Evolutionary conservation across 1,140 invertebrate species (phyloP), one percentile per base, ranked within the genome.

Genomic region (Rhopalosiphum maidis): DNA sequence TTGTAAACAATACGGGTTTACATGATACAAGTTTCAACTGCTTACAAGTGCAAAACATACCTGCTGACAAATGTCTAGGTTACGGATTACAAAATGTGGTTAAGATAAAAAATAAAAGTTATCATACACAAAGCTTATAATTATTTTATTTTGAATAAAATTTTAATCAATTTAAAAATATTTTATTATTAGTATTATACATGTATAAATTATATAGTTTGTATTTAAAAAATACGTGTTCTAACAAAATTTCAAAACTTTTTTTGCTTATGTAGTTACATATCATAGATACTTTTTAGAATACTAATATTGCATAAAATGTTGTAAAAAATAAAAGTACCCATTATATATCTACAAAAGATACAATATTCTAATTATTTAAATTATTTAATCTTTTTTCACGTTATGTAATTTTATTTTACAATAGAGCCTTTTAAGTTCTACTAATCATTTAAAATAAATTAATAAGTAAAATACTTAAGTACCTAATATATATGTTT

Each of bases 1-100:
- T 68, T 68, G 43, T 91, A 68, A 91, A 91, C 54, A 91, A n/a
- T 30, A 41, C 90, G 37, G 60, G 41, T 91, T 68, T 54, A 7
- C 22, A 35, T 51, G 48, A 54, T 54, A 89, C n/a, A 51, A 54
- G 18, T 89, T 54, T 77, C 60, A 77, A 77, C 60, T n/a, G n/a
- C n/a, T 48, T 54, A 54, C 43, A 87, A 18, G 86, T 51, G 48
- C 6, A 77, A 23, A 43, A 41, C 6, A 37, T 83, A 85, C 3
- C 11, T 11, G 41, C 23, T 77, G n/a, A 35, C 6, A 68, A 77
- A 41, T 41, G 37, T 85, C 22, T 85, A 85, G 37, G 83, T 85
- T 85, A 85, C 1, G 37, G 41, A 43, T 25, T 85, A 37, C 41
- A 41, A 85, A 43, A 41, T 30, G 41, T 41, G 37, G 41, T 41